A percentile compares a stretch with the other conserved stretches of the same genome.
Evolutionary conservation across 2,113 vertebrate species (phyloP).

Genomic region (Entelurus aequoreus): DNA sequence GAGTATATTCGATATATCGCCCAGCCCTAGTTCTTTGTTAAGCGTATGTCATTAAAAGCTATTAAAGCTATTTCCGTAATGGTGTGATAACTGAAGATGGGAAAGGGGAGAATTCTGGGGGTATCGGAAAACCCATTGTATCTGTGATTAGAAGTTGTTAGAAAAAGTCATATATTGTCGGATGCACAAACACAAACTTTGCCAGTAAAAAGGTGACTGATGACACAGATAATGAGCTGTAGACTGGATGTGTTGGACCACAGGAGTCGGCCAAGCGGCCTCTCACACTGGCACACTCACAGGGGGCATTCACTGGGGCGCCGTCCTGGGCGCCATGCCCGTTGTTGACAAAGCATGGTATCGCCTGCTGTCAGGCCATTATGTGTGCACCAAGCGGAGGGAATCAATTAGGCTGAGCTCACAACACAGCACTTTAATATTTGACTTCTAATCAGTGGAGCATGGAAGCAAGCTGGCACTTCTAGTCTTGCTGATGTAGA

Average conservation of each 20-base stretch:
- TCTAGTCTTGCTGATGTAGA: constrained; percentile 47
- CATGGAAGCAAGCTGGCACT: constrained; percentile 43
- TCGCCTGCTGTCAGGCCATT: constrained; percentile 74
- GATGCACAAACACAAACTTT: constrained; percentile 17
- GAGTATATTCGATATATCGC: too few species aligned
- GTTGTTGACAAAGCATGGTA: constrained; percentile 71
- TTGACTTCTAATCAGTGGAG: constrained; percentile 67
- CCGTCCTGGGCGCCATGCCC: constrained; percentile 65
- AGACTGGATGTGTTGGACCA: constrained; percentile 34
- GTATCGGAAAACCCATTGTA: constrained; percentile 41
- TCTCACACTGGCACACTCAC: constrained; percentile 58
- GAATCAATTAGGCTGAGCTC: constrained; percentile 70
- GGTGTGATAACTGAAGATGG: constrained; percentile 37
- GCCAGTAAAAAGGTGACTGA: constrained; percentile 38
- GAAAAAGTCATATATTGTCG: constrained; percentile 37
- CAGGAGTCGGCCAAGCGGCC: constrained; percentile 29
- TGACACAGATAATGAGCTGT: constrained; percentile 50
- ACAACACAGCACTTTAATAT: constrained; percentile 72
- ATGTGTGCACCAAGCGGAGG: constrained; percentile 64
- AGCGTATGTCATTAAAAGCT: constrained; percentile 39
- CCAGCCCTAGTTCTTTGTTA: too few species aligned
- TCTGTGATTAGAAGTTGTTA: constrained; percentile 44
- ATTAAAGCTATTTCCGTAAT: constrained; percentile 56
- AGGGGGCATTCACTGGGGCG: constrained; percentile 52
- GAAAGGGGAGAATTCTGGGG: constrained; percentile 34